Evolutionary conservation across 2,888 invertebrate species (phyloP), one percentile per base, ranked within the genome.

Genomic region (Cenopis cana): DNA sequence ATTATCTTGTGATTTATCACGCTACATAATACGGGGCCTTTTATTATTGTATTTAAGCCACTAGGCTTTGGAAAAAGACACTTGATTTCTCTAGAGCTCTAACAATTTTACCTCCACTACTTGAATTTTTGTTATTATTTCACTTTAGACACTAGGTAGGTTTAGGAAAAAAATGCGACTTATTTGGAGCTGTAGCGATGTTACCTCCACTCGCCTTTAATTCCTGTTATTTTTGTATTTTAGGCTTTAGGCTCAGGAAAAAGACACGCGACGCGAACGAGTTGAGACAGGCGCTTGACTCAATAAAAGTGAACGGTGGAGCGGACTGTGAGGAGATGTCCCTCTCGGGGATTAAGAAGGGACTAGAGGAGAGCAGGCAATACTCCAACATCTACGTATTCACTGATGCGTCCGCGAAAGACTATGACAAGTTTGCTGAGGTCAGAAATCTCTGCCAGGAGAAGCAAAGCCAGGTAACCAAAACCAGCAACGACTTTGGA

Each of bases 321-420:
- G 36, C n/a, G 0, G 79, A 81, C 29, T 84, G 84, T 36, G 74
- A 72, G 0, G 85, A 84, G 66, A 72, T 69, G n/a, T 67, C 78
- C 0, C 72, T 84, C 70, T 69, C 75, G 0, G 84, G 84, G 0
- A 74, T 82, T 14, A 67, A 77, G 18, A 33, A 72, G 12, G 85
- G 76, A 1, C 61, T 85, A 8, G 17, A 76, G 0, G 50, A 56
- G 0, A 85, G 85, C 69, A 73, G 72, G 1, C 77, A 75, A 0
- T 62, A 76, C 2, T 85, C 85, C 0, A 78, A 72, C 12, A 36
- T 85, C 1, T 85, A 76, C 49, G 79, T 84, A 0, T 85, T 84
- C 55, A 85, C 85, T 4, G 85, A 85, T 54, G 83, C 85, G 0
- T 46, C 77, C 0, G 78, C 85, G 0, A 79, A 75, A 33, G 86